Percentiles rank a stretch among this genome's conserved stretches.
phyloP scores from a whole-genome alignment of 2,113 vertebrate genomes.

The Aleadryas rufinucha region DNA sequence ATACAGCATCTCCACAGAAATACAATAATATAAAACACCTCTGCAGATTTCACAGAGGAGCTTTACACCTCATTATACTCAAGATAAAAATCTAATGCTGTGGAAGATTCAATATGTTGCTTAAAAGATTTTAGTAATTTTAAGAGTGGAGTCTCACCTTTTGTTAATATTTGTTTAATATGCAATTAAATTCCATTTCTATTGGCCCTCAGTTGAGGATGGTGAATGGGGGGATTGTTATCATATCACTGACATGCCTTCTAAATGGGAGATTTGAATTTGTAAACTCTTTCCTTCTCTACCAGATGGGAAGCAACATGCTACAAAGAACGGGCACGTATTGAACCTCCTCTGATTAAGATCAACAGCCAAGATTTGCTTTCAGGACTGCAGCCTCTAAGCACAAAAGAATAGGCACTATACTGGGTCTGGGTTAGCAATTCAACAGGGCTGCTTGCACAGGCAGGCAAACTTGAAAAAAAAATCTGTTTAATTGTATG shows the following conservation, averaged over 20 bases:
- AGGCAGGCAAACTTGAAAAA: background rate
- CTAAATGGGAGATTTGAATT: slow-evolving; percentile 39
- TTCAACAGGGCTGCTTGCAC: slow-evolving; percentile 40
- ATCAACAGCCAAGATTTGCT: slow-evolving; percentile 56
- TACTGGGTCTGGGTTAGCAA: slow-evolving; percentile 21
- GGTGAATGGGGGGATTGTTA: background rate
- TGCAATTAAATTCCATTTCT: slow-evolving; percentile 62
- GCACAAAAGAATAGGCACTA: slow-evolving; percentile 58
- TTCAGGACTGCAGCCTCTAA: slow-evolving; percentile 24
- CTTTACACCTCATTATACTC: slow-evolving; percentile 8
- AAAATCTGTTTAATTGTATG: slow-evolving; percentile 25
- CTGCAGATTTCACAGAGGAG: slow-evolving; percentile 23
- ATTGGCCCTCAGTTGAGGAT: background rate
- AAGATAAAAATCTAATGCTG: slow-evolving; percentile 59
- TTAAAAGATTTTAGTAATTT: slow-evolving; percentile 55
- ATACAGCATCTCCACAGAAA: background rate
- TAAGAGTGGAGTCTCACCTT: slow-evolving; percentile 48
- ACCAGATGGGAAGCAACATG: slow-evolving; percentile 48
- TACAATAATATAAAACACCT: slow-evolving; percentile 32
- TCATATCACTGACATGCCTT: background rate
- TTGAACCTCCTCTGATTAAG: slow-evolving; percentile 47
- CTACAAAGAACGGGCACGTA: background rate
- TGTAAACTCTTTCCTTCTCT: slow-evolving; percentile 48
- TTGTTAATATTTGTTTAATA: slow-evolving; percentile 67
- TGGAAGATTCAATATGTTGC: slow-evolving; percentile 45